phyloP scores from a whole-genome alignment of 2,797 vertebrate genomes.

The Lacerta agilis region DNA sequence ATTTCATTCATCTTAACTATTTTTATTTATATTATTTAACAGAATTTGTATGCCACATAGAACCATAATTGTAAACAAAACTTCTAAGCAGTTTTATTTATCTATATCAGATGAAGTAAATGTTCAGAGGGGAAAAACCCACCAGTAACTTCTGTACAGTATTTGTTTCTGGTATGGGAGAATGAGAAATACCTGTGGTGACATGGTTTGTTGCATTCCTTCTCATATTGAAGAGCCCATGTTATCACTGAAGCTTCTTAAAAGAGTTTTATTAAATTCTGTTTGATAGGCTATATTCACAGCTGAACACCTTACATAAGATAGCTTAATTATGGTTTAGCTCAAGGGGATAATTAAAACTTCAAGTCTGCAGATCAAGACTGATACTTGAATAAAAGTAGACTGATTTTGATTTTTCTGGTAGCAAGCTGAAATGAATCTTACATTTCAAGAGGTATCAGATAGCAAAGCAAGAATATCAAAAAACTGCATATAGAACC shows the following conservation, averaged over 20 bases:
- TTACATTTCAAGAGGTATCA: neutral
- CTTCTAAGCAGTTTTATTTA: too few species aligned
- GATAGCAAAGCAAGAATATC: neutral
- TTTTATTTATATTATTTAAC: too few species aligned
- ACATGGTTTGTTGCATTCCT: constrained; percentile 31
- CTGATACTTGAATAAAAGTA: constrained; percentile 53
- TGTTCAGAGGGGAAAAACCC: constrained; percentile 10
- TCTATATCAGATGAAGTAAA: constrained; percentile 9
- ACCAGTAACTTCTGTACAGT: neutral
- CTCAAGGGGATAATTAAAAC: constrained; percentile 52
- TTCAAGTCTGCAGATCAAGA: constrained; percentile 43
- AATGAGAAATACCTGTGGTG: neutral
- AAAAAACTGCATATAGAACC: constrained; percentile 7
- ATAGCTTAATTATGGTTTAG: constrained; percentile 53
- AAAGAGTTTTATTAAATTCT: constrained; percentile 47
- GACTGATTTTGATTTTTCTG: constrained; percentile 54
- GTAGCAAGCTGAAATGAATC: constrained; percentile 33
- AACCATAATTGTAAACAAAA: too few species aligned
- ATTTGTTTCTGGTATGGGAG: neutral
- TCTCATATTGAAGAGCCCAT: constrained; percentile 23
- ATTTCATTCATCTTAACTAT: neutral
- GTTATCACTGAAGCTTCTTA: constrained; percentile 33
- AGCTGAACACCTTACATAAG: constrained; percentile 36
- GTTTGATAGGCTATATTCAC: constrained; percentile 55
- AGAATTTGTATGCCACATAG: too few species aligned